Conservation (phyloP, 1,140 invertebrate species). For the Arion vulgaris region DNA sequence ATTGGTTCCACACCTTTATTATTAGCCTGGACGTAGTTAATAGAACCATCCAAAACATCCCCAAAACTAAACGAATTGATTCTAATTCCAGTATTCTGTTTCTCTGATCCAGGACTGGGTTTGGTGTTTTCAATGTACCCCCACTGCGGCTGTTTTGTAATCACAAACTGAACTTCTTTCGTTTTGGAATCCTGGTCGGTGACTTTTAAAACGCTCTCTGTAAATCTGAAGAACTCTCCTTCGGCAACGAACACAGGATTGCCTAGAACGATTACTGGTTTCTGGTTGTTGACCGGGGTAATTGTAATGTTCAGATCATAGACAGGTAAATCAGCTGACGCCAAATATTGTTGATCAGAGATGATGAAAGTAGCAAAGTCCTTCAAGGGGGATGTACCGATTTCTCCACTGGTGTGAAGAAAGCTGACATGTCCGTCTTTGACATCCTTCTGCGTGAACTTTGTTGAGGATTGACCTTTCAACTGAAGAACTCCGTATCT, state of each 20-base stretch:
- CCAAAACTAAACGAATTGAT: conserved; percentile 84
- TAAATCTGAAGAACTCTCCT: conserved; percentile 67
- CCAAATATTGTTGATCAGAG: conserved; percentile 68
- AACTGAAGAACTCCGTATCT: conserved; percentile 69
- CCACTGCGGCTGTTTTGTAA: conserved; percentile 78
- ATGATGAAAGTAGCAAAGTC: conserved; percentile 72
- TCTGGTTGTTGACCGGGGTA: conserved; percentile 71
- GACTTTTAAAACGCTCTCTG: conserved; percentile 64
- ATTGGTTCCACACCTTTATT: conserved; percentile 88
- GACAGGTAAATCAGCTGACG: conserved; percentile 62
- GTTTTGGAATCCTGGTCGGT: conserved; percentile 77
- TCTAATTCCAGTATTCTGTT: conserved; percentile 72
- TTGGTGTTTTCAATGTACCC: conserved; percentile 73
- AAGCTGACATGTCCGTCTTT: conserved; percentile 63
- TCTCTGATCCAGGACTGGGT: conserved; percentile 69
- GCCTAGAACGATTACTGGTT: conserved; percentile 66
- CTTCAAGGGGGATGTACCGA: conserved; percentile 62
- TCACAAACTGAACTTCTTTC: conserved; percentile 83
- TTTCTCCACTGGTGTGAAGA: conserved; percentile 70
- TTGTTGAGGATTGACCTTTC: conserved; percentile 57
- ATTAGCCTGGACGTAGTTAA: conserved; percentile 74
- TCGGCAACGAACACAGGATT: conserved; percentile 69
- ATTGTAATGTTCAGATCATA: conserved; percentile 71
- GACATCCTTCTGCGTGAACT: conserved; percentile 68
- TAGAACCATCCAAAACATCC: conserved; percentile 74